These are phyloP conservation scores for Rhamphomyia laevipes DNA, from an alignment of 2,888 invertebrate genomes.

Conservation along the genomic window DNA sequence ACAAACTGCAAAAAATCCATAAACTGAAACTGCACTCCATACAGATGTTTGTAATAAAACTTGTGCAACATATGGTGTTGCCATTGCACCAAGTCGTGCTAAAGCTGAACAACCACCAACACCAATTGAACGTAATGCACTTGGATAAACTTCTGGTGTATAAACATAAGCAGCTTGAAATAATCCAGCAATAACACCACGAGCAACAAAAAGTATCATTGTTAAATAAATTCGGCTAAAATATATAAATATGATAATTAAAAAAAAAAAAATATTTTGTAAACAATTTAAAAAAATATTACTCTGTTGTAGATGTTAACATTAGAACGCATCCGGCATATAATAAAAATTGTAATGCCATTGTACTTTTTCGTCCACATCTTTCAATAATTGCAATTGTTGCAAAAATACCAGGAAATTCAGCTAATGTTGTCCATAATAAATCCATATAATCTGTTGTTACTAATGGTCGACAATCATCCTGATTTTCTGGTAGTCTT, in stretches of 20 bases:
- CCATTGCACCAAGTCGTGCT: slow-evolving; percentile 85
- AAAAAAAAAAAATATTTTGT: neutral
- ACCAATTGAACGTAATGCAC: slow-evolving; percentile 75
- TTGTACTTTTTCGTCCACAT: slow-evolving; percentile 81
- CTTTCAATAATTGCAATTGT: slow-evolving; percentile 83
- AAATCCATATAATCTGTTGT: slow-evolving; percentile 86
- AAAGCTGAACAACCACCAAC: slow-evolving; percentile 88
- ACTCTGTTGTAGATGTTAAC: slow-evolving; percentile 61
- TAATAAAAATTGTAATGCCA: slow-evolving; percentile 83
- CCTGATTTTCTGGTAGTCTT: slow-evolving; percentile 27
- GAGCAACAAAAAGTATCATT: slow-evolving; percentile 70
- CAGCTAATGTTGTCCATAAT: slow-evolving; percentile 86
- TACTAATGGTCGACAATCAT: slow-evolving; percentile 57
- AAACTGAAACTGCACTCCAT: slow-evolving; percentile 46
- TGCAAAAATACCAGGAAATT: slow-evolving; percentile 85
- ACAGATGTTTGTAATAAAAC: slow-evolving; percentile 52
- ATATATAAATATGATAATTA: slow-evolving; percentile 17
- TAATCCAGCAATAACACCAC: slow-evolving; percentile 86
- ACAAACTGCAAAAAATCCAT: slow-evolving; percentile 45
- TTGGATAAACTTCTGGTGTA: slow-evolving; percentile 91
- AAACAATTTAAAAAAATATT: neutral
- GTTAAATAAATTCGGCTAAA: slow-evolving; percentile 65
- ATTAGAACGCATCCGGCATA: slow-evolving; percentile 68
- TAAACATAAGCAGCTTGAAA: slow-evolving; percentile 95
- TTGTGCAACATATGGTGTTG: slow-evolving; percentile 90